These are phyloP conservation scores for Parasteatoda tepidariorum DNA, from an alignment of 1,140 invertebrate species.

Conservation along the genomic window DNA sequence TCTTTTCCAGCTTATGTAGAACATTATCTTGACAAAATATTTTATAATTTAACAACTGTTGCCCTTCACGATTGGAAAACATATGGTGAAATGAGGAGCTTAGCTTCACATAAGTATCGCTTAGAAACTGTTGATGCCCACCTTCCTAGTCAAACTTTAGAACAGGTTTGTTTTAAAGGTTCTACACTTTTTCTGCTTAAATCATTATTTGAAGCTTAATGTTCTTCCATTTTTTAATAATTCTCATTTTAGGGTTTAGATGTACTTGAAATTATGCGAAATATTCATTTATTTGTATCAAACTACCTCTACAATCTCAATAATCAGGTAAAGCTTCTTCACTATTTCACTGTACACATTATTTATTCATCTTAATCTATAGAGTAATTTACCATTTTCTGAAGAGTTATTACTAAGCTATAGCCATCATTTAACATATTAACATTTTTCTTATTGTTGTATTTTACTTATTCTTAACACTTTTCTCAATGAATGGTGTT, in stretches of 20 bases:
- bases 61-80: constrained; percentile 98
- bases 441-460: too few relatives aligned
- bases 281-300: constrained; percentile 95
- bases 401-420: too few relatives aligned
- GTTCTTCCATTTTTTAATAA: not conserved
- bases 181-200: too few relatives aligned
- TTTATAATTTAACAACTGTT: constrained; percentile 97
- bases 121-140: constrained; percentile 88
- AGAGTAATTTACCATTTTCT: too few relatives aligned
- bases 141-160: constrained; percentile 94
- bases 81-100: constrained; percentile 94
- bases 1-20: constrained; percentile 77
- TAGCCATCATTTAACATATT: too few relatives aligned
- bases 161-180: constrained; percentile 77
- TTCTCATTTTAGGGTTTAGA: constrained; percentile 82
- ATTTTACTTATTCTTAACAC: too few relatives aligned
- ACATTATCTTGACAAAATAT: constrained; percentile 92
- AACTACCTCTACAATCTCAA: constrained; percentile 97
- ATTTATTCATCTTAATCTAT: too few relatives aligned
- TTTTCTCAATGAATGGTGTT: too few relatives aligned
- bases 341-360: too few relatives aligned
- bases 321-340: constrained; percentile 78
- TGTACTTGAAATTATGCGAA: constrained; percentile 96
- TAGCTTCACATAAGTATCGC: constrained; percentile 88
- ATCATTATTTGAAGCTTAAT: constrained; percentile 12